Conservation (phyloP, 2,888 invertebrate genomes). For the Meandrusa payeni region DNA sequence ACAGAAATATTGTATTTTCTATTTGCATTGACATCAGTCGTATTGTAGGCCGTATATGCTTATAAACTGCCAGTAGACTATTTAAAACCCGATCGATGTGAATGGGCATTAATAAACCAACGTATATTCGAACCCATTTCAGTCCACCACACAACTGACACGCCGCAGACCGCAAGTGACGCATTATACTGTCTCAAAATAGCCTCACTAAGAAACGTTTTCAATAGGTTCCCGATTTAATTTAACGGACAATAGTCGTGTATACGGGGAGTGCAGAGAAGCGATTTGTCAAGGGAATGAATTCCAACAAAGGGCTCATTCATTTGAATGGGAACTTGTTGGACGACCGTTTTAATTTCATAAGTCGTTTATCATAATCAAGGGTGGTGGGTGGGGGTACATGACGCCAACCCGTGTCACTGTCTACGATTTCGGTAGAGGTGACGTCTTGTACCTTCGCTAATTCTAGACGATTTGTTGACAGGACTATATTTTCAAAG, state of each 20-base stretch:
- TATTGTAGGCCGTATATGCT: background rate
- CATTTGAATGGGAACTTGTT: conserved; percentile 78
- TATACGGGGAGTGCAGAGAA: conserved; percentile 59
- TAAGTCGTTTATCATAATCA: conserved; percentile 81
- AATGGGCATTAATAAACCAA: conserved; percentile 40
- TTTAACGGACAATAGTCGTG: conserved; percentile 62
- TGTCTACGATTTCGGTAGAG: conserved; percentile 60
- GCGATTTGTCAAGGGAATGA: conserved; percentile 78
- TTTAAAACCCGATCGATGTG: conserved; percentile 32
- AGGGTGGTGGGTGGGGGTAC: conserved; percentile 44
- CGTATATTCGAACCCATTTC: conserved; percentile 66
- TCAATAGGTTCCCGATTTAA: conserved; percentile 70
- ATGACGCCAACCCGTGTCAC: conserved; percentile 70
- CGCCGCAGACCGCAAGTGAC: conserved; percentile 61
- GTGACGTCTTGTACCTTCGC: conserved; percentile 72
- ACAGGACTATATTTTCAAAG: conserved; percentile 12
- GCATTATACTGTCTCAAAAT: conserved; percentile 68
- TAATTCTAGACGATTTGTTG: conserved; percentile 58
- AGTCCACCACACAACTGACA: conserved; percentile 52
- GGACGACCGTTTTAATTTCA: conserved; percentile 79
- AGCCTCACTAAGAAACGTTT: conserved; percentile 66
- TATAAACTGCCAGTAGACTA: conserved; percentile 10
- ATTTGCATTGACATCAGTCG: background rate
- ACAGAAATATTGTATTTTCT: background rate
- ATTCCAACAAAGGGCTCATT: conserved; percentile 74